These are phyloP conservation scores for Yasuhikotakia modesta DNA, from an alignment of 2,797 vertebrate genomes.

Conservation along the genomic window DNA sequence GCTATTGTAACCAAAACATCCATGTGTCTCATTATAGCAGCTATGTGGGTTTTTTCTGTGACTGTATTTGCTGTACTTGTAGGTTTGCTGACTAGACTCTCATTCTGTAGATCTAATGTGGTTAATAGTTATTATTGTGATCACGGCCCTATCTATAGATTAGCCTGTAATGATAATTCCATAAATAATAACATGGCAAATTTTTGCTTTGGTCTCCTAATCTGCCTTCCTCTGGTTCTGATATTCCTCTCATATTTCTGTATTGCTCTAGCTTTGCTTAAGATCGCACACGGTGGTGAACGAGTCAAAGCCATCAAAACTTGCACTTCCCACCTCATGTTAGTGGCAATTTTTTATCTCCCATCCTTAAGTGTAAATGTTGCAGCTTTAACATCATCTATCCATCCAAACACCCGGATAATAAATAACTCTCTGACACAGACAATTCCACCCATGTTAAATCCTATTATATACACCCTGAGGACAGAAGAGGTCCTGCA, in stretches of 20 bases:
- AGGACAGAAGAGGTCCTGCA: constrained; percentile 71
- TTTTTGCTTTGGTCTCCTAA: not conserved
- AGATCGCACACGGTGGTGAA: constrained; percentile 55
- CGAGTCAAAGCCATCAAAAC: constrained; percentile 64
- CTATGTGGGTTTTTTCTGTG: constrained; percentile 29
- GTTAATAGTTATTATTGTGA: constrained; percentile 69
- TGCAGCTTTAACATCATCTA: constrained; percentile 9
- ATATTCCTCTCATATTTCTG: constrained; percentile 61
- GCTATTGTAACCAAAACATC: constrained; percentile 41
- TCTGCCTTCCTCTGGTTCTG: constrained; percentile 58
- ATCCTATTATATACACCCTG: constrained; percentile 74
- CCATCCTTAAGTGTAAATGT: constrained; percentile 58
- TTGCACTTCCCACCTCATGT: constrained; percentile 66
- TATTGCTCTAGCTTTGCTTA: constrained; percentile 59
- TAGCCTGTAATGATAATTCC: constrained; percentile 65
- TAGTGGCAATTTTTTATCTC: constrained; percentile 65
- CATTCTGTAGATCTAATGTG: constrained; percentile 66
- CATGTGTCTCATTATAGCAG: constrained; percentile 27
- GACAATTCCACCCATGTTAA: constrained; percentile 66
- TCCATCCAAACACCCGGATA: constrained; percentile 65
- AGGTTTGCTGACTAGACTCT: constrained; percentile 59
- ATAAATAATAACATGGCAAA: constrained; percentile 37
- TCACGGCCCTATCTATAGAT: constrained; percentile 53
- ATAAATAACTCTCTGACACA: constrained; percentile 63
- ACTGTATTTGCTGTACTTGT: constrained; percentile 1